Evolutionary conservation across 1,140 invertebrate species (phyloP), one percentile per base, ranked within the genome.

Genomic region (Colletes latitarsis): DNA sequence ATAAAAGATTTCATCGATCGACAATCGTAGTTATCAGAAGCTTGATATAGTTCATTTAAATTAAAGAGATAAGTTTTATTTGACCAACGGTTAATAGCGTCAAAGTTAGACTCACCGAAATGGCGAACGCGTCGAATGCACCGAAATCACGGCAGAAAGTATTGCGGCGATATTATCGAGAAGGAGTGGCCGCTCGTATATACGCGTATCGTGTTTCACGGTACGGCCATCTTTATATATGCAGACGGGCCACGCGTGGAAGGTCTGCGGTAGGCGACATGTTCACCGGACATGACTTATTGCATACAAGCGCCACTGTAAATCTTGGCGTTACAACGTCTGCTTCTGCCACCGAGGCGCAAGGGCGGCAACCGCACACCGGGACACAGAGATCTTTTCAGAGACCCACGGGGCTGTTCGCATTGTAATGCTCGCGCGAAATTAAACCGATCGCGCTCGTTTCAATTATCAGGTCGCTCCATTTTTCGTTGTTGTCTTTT

Each of bases 251-350:
- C 86, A 84, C 82, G 82, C 86, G 90, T 88, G 86, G 84, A 89
- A 88, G 86, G 82, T 81, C 89, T 85, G 86, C 87, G 82, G 87
- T 90, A 91, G 89, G 89, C 89, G 90, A 92, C 90, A 92, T 87
- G 87, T 90, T 89, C 87, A 73, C 85, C 82, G 86, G 89, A 90
- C 89, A 80, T 92, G 91, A 92, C 88, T 91, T 92, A 92, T 91
- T 89, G 83, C 91, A 82, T 90, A 92, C 91, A 91, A 92, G 90
- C 88, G 89, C 90, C 89, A 90, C 90, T 88, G 89, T 91, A 90
- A 91, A 92, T 91, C 89, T 89, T 83, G 52, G 70, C 84, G 82
- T 85, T 85, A 82, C 84, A 78, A 79, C 73, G 74, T 82, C 68
- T 80, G 62, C 80, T 73, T 85, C 67, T 82, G 72, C 76, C 77